These are phyloP conservation scores for Smittia aterrima DNA, from an alignment of 2,888 invertebrate genomes.

Conservation along the genomic window DNA sequence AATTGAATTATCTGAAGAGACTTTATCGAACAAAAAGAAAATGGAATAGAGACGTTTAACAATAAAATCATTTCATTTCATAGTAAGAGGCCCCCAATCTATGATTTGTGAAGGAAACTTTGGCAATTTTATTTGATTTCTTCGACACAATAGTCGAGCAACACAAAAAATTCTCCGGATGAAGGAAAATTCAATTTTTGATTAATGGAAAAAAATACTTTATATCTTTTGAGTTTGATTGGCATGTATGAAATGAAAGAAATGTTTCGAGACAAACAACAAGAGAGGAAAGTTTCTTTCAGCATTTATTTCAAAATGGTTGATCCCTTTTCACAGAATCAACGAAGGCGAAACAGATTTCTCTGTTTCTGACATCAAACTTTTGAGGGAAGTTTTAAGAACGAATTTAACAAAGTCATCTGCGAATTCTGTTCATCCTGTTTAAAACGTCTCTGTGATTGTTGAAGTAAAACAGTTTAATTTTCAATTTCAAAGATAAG, in stretches of 20 bases:
- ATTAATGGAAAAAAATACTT: constrained; percentile 36
- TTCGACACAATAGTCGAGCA: neutral
- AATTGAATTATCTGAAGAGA: too few species aligned
- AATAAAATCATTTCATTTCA: constrained; percentile 19
- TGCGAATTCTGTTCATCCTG: neutral
- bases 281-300: neutral
- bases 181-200: constrained; percentile 35
- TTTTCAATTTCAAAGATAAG: constrained; percentile 3
- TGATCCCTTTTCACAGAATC: neutral
- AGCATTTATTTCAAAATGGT: neutral
- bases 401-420: neutral
- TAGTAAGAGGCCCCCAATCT: neutral
- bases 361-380: too few species aligned
- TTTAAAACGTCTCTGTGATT: neutral
- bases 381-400: too few species aligned
- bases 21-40: neutral
- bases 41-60: constrained; percentile 29
- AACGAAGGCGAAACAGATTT: neutral
- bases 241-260: constrained; percentile 38
- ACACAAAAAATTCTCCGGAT: neutral
- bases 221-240: constrained; percentile 30
- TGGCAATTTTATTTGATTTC: constrained; percentile 10
- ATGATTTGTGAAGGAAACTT: neutral
- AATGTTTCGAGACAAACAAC: constrained; percentile 12
- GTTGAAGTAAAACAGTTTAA: constrained; percentile 4